These are phyloP conservation scores for Helostoma temminkii DNA, from an alignment of 2,797 vertebrate species.

Conservation along the genomic window DNA sequence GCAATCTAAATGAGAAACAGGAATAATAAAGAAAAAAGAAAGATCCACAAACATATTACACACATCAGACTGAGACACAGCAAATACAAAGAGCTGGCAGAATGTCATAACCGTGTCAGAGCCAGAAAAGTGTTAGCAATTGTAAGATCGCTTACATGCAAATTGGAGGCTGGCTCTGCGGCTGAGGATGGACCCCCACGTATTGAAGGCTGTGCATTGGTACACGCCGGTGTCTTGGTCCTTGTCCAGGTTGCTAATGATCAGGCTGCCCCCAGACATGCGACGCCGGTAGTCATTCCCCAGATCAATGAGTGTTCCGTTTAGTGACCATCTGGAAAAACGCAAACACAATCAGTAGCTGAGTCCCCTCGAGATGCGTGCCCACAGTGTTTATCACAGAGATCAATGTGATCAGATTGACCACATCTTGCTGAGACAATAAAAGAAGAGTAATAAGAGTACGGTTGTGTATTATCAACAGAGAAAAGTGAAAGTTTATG, in stretches of 20 bases:
- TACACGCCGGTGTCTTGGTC: conserved; percentile 88
- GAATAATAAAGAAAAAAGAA: conserved; percentile 35
- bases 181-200: conserved; percentile 86
- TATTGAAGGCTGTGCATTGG: conserved; percentile 87
- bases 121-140: conserved; percentile 30
- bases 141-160: conserved; percentile 86
- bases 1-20: conserved; percentile 67
- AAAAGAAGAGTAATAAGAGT: conserved; percentile 57
- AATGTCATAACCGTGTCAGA: conserved; percentile 33
- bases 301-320: conserved; percentile 89
- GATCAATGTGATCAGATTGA: conserved; percentile 76
- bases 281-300: conserved; percentile 86
- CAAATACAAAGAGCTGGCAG: conserved; percentile 41
- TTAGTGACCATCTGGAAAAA: conserved; percentile 92
- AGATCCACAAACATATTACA: conserved; percentile 27
- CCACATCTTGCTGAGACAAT: conserved; percentile 67
- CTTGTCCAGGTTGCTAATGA: conserved; percentile 87
- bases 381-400: conserved; percentile 76
- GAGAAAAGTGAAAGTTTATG: conserved; percentile 12
- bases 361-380: conserved; percentile 66
- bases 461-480: conserved; percentile 39
- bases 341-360: conserved; percentile 87
- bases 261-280: conserved; percentile 87
- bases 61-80: conserved; percentile 30
- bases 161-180: conserved; percentile 87